phyloP scores from a whole-genome alignment of 2,797 vertebrate genomes.

The Hemitrygon akajei region DNA sequence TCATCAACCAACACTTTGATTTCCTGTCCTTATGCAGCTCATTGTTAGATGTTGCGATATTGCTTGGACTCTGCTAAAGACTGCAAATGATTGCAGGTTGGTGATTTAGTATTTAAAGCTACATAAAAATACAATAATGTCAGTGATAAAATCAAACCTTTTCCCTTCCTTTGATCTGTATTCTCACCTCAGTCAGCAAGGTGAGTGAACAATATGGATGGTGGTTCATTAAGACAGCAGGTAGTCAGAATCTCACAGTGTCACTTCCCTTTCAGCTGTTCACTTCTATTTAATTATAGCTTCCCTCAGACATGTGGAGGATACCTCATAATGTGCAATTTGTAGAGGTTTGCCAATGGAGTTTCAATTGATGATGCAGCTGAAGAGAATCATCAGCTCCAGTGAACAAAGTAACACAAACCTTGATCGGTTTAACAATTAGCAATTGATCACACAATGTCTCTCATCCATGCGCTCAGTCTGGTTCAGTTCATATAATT shows the following conservation, averaged over 20 bases:
- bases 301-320: neutral
- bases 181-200: neutral
- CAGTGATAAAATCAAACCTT: neutral
- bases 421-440: neutral
- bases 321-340: neutral
- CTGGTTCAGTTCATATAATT: neutral
- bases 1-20: neutral
- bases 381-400: neutral
- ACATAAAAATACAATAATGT: neutral
- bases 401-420: neutral
- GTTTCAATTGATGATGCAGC: neutral
- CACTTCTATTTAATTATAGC: neutral
- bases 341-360: neutral
- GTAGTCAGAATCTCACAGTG: neutral
- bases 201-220: neutral
- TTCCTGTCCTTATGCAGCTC: neutral
- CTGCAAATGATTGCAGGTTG: neutral
- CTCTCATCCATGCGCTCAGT: neutral
- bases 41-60: neutral
- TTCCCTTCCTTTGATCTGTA: neutral
- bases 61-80: neutral
- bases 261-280: neutral
- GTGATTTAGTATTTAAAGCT: neutral
- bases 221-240: neutral
- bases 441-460: neutral